Conservation (phyloP, 2,113 vertebrate species). For the Lamprologus ornatipinnis region DNA sequence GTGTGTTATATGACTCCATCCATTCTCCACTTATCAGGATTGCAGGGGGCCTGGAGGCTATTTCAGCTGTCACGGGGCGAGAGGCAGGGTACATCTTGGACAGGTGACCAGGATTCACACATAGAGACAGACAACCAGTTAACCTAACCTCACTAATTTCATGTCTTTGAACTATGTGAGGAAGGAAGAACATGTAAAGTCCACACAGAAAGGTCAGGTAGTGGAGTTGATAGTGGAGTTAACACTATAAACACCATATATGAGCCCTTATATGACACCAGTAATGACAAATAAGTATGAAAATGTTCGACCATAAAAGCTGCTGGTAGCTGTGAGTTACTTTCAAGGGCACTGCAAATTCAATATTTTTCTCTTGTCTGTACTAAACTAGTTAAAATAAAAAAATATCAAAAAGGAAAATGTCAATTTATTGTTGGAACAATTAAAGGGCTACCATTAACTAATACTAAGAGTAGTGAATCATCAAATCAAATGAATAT, state of each 20-base stretch:
- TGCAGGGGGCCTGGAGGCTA: not conserved
- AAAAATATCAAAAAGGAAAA: not conserved
- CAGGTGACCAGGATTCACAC: not conserved
- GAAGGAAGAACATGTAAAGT: not conserved
- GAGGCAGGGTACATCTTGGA: not conserved
- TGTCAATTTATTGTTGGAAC: not conserved
- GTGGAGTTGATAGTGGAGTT: not conserved
- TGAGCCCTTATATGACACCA: not conserved
- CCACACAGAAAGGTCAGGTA: not conserved
- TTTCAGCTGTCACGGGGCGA: not conserved
- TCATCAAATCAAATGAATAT: not conserved
- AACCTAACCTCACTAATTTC: not conserved
- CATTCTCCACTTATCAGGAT: not conserved
- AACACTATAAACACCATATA: not conserved
- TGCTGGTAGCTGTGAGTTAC: accelerated
- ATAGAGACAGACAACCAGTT: not conserved
- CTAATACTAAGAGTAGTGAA: not conserved
- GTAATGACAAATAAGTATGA: not conserved
- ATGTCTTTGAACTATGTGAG: not conserved
- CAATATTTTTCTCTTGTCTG: not conserved
- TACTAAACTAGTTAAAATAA: not conserved
- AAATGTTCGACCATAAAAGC: accelerated
- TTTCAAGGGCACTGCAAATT: not conserved
- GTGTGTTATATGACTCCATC: not conserved
- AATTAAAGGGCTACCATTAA: not conserved